phyloP scores from a whole-genome alignment of 2,797 vertebrate genomes.

The Artibeus jamaicensis region DNA sequence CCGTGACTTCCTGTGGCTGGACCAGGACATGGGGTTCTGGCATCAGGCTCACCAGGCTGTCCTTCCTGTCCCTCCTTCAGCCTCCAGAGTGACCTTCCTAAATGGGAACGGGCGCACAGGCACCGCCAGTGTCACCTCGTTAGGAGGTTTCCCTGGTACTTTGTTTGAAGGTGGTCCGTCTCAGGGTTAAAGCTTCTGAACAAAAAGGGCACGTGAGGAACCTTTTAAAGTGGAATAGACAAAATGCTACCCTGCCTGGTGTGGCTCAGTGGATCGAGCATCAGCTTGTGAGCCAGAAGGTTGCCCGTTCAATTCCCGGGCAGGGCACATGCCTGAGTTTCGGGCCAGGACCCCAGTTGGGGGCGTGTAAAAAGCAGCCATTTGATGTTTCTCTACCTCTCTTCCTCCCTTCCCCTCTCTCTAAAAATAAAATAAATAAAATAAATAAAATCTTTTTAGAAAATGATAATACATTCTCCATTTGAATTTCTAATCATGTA shows the following conservation, averaged over 20 bases:
- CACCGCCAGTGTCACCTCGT: background rate
- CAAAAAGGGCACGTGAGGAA: background rate
- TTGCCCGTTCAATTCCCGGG: too few species aligned
- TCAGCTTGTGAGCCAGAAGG: too few species aligned
- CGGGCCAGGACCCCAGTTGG: too few species aligned
- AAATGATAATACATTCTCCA: background rate
- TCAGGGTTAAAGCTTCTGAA: background rate
- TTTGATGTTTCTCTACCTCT: too few species aligned
- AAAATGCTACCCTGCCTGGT: background rate
- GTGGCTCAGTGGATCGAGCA: too few species aligned
- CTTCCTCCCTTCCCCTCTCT: too few species aligned
- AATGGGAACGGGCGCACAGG: background rate
- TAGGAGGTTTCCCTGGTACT: background rate
- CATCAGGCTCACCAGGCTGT: background rate
- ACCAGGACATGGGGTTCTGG: background rate
- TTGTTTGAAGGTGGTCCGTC: background rate
- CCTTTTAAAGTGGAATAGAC: constrained; percentile 2
- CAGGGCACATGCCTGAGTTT: too few species aligned
- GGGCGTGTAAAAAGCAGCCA: too few species aligned
- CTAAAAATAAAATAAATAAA: too few species aligned
- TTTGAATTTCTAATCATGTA: constrained; percentile 19
- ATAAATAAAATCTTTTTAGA: too few species aligned
- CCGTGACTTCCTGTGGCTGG: background rate
- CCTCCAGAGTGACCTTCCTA: background rate
- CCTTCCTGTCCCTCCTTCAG: background rate